Evolutionary conservation across 2,888 invertebrate genomes (phyloP).

Genomic region (Tetanocera ferruginea): DNA sequence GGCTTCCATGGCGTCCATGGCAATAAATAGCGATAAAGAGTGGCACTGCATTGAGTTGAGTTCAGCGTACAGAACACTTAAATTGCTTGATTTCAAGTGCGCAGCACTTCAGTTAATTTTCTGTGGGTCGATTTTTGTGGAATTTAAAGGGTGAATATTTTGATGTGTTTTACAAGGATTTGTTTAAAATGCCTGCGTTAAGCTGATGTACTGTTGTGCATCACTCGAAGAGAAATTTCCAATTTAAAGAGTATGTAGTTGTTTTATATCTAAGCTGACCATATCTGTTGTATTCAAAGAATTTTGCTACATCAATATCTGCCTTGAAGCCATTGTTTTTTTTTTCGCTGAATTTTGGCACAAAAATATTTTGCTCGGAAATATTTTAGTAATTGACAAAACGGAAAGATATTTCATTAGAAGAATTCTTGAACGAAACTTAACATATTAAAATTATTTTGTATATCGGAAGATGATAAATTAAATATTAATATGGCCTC

Average conservation of each 20-base stretch:
- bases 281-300: neutral
- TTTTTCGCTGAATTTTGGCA: no score
- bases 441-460: no score
- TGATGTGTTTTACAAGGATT: neutral
- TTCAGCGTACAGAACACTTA: constrained; percentile 3
- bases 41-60: neutral
- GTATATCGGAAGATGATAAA: no score
- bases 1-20: neutral
- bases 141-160: constrained; percentile 1
- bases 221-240: neutral
- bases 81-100: neutral
- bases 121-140: neutral
- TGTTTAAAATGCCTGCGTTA: neutral
- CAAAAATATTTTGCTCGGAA: no score
- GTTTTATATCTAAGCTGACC: neutral
- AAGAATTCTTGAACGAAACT: no score
- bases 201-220: neutral
- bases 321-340: no score
- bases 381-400: no score
- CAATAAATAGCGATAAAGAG: constrained; percentile 8
- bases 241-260: neutral
- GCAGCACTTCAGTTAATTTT: neutral
- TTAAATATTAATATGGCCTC: no score
- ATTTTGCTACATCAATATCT: neutral
- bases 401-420: no score